These are phyloP conservation scores for Corvus hawaiiensis DNA, from an alignment of 2,113 vertebrate genomes.

Conservation along the genomic window DNA sequence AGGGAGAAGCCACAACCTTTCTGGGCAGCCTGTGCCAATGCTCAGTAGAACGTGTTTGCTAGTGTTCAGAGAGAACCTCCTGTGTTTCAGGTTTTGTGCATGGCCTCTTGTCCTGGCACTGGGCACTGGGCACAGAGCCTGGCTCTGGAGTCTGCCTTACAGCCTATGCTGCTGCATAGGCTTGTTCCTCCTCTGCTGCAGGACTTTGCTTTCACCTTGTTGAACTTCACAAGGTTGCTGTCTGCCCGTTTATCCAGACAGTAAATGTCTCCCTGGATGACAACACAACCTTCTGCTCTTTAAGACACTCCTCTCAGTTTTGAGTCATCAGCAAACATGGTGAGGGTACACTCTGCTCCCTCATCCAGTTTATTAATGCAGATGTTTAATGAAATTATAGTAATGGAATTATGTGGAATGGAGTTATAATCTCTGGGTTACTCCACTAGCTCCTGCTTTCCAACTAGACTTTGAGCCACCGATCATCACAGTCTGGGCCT, in stretches of 20 bases:
- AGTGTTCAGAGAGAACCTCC: background rate
- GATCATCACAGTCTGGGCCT: background rate
- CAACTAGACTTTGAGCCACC: background rate
- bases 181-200: background rate
- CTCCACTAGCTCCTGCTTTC: background rate
- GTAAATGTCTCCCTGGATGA: background rate
- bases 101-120: background rate
- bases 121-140: background rate
- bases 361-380: background rate
- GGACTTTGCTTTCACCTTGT: background rate
- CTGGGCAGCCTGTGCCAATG: background rate
- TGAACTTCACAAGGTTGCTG: background rate
- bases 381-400: background rate
- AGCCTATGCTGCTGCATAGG: background rate
- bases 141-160: background rate
- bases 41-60: background rate
- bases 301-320: background rate
- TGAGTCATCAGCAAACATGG: background rate
- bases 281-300: background rate
- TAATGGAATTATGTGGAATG: background rate
- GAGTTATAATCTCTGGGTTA: background rate
- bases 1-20: background rate
- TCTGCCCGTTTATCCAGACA: background rate
- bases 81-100: accelerated
- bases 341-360: background rate